phyloP scores from a whole-genome alignment of 2,888 invertebrate genomes.

The Clanis bilineata region DNA sequence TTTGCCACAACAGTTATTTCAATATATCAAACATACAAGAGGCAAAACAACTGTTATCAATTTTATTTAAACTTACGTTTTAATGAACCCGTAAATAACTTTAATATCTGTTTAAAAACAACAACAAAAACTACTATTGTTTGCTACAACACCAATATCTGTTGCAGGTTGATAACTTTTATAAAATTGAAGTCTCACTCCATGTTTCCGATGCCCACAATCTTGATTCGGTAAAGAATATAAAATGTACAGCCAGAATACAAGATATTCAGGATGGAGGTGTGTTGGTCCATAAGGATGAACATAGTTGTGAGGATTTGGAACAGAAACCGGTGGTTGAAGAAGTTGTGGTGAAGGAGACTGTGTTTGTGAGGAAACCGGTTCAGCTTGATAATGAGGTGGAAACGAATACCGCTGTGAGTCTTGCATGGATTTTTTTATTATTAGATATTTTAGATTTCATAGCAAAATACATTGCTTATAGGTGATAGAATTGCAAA shows the following conservation, averaged over 20 bases:
- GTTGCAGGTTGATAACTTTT: slow-evolving; percentile 52
- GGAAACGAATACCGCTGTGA: slow-evolving; percentile 56
- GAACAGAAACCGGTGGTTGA: slow-evolving; percentile 29
- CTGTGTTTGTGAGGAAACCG: slow-evolving; percentile 38
- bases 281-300: slow-evolving; percentile 42
- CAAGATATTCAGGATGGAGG: slow-evolving; percentile 41
- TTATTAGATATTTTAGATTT: too few relatives aligned
- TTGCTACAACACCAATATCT: slow-evolving; percentile 19
- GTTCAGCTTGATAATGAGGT: slow-evolving; percentile 68
- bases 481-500: too few relatives aligned
- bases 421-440: slow-evolving; percentile 34
- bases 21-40: not conserved
- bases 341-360: slow-evolving; percentile 33
- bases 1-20: too few relatives aligned
- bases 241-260: slow-evolving; percentile 59
- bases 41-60: slow-evolving; percentile 12
- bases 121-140: not conserved
- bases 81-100: not conserved
- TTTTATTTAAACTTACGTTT: not conserved
- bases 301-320: slow-evolving; percentile 47
- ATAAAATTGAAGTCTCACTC: slow-evolving; percentile 53
- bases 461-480: too few relatives aligned
- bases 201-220: slow-evolving; percentile 48
- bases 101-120: not conserved
- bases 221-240: slow-evolving; percentile 39